A percentile compares a stretch with the other conserved stretches of the same genome.
phyloP scores from a whole-genome alignment of 2,797 vertebrate species.

The Phoebastria nigripes region DNA sequence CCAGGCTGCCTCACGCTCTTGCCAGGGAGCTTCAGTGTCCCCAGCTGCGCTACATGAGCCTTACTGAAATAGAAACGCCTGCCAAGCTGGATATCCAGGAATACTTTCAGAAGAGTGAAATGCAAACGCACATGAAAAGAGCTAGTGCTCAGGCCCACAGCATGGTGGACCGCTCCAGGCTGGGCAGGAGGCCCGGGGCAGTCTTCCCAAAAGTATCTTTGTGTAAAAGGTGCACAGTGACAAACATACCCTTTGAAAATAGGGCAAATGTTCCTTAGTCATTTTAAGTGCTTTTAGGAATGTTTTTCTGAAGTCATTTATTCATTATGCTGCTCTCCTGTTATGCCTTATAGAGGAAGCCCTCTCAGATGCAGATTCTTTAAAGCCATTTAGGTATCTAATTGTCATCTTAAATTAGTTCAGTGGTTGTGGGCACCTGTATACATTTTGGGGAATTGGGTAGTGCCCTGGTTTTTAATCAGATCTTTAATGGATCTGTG shows the following conservation, averaged over 20 bases:
- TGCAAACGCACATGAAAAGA: not conserved
- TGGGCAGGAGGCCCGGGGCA: not conserved
- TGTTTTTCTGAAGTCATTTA: not conserved
- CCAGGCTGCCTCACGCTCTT: rapidly evolving
- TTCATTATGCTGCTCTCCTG: not conserved
- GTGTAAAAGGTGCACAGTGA: not conserved
- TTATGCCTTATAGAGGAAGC: not conserved
- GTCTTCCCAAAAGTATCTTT: not conserved
- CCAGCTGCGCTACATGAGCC: rapidly evolving
- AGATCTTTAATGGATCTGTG: rapidly evolving
- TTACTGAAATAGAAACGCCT: rapidly evolving
- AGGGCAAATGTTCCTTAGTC: not conserved
- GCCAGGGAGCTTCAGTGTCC: not conserved
- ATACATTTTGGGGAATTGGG: not conserved
- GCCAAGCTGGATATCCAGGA: not conserved
- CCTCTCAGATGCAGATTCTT: not conserved
- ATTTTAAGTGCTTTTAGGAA: not conserved
- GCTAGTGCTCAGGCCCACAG: rapidly evolving
- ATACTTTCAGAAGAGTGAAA: not conserved
- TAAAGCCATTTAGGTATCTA: not conserved
- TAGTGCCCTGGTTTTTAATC: not conserved
- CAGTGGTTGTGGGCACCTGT: not conserved
- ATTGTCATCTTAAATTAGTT: not conserved
- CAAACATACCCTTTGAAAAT: not conserved
- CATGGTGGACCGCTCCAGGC: rapidly evolving